phyloP scores from a whole-genome alignment of 2,888 invertebrate genomes.

The Kuschelorhynchus macadamiae region DNA sequence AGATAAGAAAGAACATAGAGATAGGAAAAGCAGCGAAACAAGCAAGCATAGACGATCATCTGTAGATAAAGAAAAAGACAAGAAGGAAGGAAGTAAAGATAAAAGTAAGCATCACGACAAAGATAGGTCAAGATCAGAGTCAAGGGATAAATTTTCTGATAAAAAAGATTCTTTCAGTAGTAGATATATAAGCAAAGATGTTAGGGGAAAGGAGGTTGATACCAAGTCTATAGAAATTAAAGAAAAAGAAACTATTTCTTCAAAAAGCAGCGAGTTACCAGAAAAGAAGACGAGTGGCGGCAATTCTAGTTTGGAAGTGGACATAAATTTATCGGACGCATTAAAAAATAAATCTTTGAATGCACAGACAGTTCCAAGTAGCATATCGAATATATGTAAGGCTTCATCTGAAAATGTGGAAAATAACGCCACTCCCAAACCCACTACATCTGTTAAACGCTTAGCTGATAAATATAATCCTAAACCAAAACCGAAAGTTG shows the following conservation, averaged over 20 bases:
- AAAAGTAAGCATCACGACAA: conserved; percentile 11
- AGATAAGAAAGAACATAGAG: conserved; percentile 32
- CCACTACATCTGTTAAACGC: conserved; percentile 53
- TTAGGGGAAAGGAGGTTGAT: no score
- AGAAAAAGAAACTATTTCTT: no score
- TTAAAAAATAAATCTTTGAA: neutral
- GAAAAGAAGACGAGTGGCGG: conserved; percentile 1
- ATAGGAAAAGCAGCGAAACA: conserved; percentile 32
- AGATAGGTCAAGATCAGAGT: conserved; percentile 17
- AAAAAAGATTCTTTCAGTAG: neutral
- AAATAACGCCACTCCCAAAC: neutral
- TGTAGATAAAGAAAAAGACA: conserved; percentile 26
- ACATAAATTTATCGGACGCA: neutral
- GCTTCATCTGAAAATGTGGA: conserved; percentile 25
- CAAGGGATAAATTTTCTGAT: neutral
- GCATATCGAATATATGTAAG: neutral
- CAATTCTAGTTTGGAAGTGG: no score
- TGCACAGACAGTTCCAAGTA: neutral
- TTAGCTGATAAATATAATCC: conserved; percentile 70
- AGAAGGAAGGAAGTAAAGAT: conserved; percentile 13
- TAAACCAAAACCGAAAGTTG: conserved; percentile 47
- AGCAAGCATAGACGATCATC: conserved; percentile 16
- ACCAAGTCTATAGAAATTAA: no score
- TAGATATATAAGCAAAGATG: conserved; percentile 32
- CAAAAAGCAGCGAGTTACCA: conserved; percentile 2